Evolutionary conservation across 2,888 invertebrate genomes (phyloP), one percentile per base, ranked within the genome.

Genomic region (Microplitis manilae): DNA sequence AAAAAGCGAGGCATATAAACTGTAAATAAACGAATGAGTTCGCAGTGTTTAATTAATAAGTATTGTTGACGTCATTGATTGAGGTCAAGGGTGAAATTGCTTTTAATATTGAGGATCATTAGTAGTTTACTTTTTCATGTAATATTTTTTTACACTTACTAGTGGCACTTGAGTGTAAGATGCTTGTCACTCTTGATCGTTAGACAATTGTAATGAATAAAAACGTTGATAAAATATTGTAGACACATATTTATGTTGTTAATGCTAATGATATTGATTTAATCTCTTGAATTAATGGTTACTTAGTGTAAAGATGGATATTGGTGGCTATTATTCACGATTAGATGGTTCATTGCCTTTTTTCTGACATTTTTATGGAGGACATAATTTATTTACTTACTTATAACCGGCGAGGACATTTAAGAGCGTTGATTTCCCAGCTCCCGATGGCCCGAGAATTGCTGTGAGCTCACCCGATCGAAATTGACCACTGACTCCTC

Each of bases 391-490:
- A n/a, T 73, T 20, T 20, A 73, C 71, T 91, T 92, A 97, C 97
- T 95, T 96, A 91, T 97, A 98, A 79, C 97, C 97, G 39, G 98
- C 97, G 40, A 98, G 91, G 80, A 97, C 93, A 87, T 98, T 97
- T 77, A 98, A 92, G 7, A 98, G 91, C 0, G 97, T 96, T 73
- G 96, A 97, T 90, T 98, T 98, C 68, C 98, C 96, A 5, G 96
- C 96, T 0, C 98, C 98, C 0, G 97, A 97, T 0, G 98, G 97
- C 0, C 98, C 98, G 90, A 98, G 92, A 81, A 98, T 97, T 62
- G 96, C 98, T 0, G 96, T 96, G 79, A 98, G 91, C 87, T 98
- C 94, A 9, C 97, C 96, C 0, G 96, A 95, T 65, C 92, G 93
- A 89, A 98, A 97, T 85, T 94, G 93, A 0, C 98, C 98, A 81